Conservation (phyloP, 1,140 invertebrate species). For the Hermetia illucens region DNA sequence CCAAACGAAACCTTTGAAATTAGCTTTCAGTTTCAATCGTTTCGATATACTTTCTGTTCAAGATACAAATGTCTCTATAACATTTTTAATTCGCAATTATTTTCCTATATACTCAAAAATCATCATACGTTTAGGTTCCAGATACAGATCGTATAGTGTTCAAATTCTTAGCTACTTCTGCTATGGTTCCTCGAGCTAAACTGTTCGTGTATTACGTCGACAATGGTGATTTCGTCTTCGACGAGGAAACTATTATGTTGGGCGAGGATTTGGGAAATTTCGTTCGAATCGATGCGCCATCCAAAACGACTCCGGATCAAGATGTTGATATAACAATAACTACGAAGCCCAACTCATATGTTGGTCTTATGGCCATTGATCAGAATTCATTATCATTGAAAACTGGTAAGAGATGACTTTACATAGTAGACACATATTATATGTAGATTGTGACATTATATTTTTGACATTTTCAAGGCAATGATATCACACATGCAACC, state of each 20-base stretch:
- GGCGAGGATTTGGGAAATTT: slow-evolving; percentile 65
- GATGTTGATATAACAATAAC: slow-evolving; percentile 57
- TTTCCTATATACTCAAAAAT: too few species aligned
- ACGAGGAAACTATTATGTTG: slow-evolving; percentile 66
- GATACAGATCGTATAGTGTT: slow-evolving; percentile 30
- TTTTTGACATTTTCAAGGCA: slow-evolving; percentile 7
- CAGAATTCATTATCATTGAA: slow-evolving; percentile 67
- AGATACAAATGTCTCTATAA: too few species aligned
- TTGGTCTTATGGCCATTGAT: slow-evolving; percentile 77
- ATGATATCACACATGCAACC: slow-evolving; percentile 20
- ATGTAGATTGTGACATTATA: background rate
- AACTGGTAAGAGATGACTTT: slow-evolving; percentile 33
- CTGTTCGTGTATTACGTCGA: slow-evolving; percentile 64
- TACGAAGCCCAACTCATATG: slow-evolving; percentile 71
- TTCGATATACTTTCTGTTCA: too few species aligned
- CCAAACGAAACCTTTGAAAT: too few species aligned
- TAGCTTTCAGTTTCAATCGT: too few species aligned
- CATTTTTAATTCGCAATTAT: too few species aligned
- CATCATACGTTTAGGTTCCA: slow-evolving; percentile 18
- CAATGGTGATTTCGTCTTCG: slow-evolving; percentile 70
- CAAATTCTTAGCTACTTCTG: slow-evolving; percentile 53
- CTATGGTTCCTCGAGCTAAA: slow-evolving; percentile 73
- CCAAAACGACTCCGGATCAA: slow-evolving; percentile 52
- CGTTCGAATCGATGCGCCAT: slow-evolving; percentile 36
- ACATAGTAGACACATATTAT: background rate